Base-by-base conservation (phyloP, 2,888 invertebrate genomes). In the Ephialtes manifestator region DNA sequence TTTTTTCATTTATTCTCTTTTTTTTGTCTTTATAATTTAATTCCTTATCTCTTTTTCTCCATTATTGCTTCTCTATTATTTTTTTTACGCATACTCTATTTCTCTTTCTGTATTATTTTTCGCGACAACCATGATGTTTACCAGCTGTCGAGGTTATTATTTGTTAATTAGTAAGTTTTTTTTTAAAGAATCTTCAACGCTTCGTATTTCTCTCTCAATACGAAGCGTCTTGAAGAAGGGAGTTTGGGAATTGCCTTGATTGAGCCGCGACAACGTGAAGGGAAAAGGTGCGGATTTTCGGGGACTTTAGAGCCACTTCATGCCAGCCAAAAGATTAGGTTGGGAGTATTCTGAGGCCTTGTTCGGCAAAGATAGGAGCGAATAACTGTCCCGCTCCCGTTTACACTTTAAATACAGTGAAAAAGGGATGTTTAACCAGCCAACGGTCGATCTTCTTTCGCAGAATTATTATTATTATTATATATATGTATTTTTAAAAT, bases 241-340 rank as follows among this genome's bases (percentile, higher is more conserved):
- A n/a, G 53, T 24, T 24, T 20, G 58, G 46, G 18, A 28, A 39
- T 43, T 20, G n/a, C 31, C 39, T 46, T 20, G 55, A 74, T 58
- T 24, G 65, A 31, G 68, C 63, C 43, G 70, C 48, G 55, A 81
- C 48, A 48, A 74, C 77, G 65, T 11, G 15, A 58, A 65, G 51
- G 60, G 78, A 78, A 58, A 84, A 84, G 35, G 53, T 43, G 53
- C 28, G 81, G 77, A 84, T 84, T 84, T 81, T n/a, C 51, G 51
- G n/a, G 48, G 72, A 81, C 68, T 84, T 67, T 51, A 65, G 46
- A 46, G 72, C 60, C 77, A 74, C 63, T 67, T 53, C 76, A 46
- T 58, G n/a, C 20, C 67, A 35, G 39, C 51, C 68, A 20, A 53
- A 71, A 81, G 67, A 20, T 77, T 72, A 31, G 65, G 63, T 53